These are phyloP conservation scores for Delphinapterus leucas DNA, from an alignment of 2,113 vertebrate genomes.

Conservation along the genomic window DNA sequence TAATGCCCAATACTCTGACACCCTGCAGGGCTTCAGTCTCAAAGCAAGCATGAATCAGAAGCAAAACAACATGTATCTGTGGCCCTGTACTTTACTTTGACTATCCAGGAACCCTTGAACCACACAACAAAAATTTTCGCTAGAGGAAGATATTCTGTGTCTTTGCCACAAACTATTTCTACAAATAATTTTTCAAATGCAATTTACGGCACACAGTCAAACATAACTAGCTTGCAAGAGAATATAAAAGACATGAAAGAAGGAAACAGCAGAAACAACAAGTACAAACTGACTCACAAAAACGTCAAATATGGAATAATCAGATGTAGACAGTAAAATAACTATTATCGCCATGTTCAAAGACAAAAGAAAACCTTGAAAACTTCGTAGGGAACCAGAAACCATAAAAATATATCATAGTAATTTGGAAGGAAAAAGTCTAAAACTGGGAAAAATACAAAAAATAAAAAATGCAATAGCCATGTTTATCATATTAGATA, in stretches of 20 bases:
- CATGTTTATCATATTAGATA: neutral
- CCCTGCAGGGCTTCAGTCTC: neutral
- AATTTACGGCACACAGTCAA: neutral
- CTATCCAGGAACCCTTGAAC: neutral
- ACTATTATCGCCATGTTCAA: neutral
- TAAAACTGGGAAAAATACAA: neutral
- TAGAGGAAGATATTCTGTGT: neutral
- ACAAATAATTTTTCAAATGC: conserved; percentile 6
- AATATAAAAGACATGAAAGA: neutral
- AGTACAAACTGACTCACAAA: neutral
- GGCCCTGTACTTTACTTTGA: neutral
- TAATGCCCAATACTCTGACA: neutral
- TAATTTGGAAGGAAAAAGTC: neutral
- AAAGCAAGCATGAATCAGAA: neutral
- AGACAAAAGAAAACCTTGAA: conserved; percentile 13
- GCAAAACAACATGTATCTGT: neutral
- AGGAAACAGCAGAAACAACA: neutral
- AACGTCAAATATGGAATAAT: neutral
- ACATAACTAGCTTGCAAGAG: neutral
- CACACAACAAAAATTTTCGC: neutral
- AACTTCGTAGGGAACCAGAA: neutral
- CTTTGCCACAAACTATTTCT: neutral
- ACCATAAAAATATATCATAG: neutral
- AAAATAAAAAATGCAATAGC: neutral
- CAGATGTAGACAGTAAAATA: neutral